Conservation (phyloP, 2,888 invertebrate genomes). For the Hypena proboscidalis region DNA sequence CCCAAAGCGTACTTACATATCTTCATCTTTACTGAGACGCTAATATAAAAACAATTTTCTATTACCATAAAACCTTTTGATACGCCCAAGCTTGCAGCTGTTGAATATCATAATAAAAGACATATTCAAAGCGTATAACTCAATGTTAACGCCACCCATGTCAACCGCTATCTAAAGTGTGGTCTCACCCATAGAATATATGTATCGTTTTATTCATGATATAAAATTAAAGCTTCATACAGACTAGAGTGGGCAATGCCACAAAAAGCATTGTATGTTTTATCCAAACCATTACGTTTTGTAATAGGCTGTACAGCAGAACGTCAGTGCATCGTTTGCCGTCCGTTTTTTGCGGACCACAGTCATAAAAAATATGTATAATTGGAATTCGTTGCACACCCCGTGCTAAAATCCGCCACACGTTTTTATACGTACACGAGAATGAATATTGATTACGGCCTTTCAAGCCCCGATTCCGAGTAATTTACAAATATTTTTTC, state of each 20-base stretch:
- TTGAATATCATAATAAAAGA: slow-evolving; percentile 23
- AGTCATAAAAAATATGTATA: neutral
- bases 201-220: slow-evolving; percentile 9
- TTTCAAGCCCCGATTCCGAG: too few species aligned
- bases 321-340: neutral
- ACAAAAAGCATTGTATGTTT: too few species aligned
- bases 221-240: slow-evolving; percentile 5
- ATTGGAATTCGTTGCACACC: too few species aligned
- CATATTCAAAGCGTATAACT: slow-evolving; percentile 34
- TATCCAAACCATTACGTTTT: too few species aligned
- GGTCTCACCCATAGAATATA: slow-evolving; percentile 10
- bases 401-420: too few species aligned
- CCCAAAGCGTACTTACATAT: too few species aligned
- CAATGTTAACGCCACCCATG: slow-evolving; percentile 31
- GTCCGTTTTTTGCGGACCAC: neutral
- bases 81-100: slow-evolving; percentile 7
- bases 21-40: neutral
- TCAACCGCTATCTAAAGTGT: slow-evolving; percentile 15
- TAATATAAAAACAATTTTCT: neutral
- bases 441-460: too few species aligned
- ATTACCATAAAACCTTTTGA: slow-evolving; percentile 14
- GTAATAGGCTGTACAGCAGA: too few species aligned
- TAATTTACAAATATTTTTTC: too few species aligned
- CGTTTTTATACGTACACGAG: too few species aligned
- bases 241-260: neutral